phyloP scores from a whole-genome alignment of 37 sponge, comb jelly and placozoan genomes.

The Geodia barretti region DNA sequence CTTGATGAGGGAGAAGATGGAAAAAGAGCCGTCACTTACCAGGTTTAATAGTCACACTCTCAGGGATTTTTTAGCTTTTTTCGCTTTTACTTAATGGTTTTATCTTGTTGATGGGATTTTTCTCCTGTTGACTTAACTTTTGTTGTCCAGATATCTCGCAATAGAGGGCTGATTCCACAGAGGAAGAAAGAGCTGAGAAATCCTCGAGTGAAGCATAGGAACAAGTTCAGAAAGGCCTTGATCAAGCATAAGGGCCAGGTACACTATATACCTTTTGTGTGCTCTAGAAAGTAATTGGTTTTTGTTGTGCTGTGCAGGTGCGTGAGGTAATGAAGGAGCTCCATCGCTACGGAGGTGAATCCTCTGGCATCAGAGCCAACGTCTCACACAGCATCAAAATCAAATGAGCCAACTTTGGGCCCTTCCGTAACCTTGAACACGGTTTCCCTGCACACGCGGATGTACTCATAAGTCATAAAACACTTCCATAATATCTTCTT shows the following conservation, averaged over 20 bases:
- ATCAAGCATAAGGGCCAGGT: conserved; percentile 76
- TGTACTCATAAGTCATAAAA: background rate
- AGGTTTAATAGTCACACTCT: too few relatives aligned
- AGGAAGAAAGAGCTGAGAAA: conserved; percentile 93
- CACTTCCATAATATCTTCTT: background rate
- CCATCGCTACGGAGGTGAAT: conserved; percentile 77
- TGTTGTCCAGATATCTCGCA: conserved; percentile 73
- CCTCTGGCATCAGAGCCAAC: conserved; percentile 75
- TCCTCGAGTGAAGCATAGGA: conserved; percentile 91
- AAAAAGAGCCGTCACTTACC: conserved; percentile 86
- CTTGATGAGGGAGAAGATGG: conserved; percentile 11
- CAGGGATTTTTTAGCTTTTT: too few relatives aligned
- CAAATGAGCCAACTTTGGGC: conserved; percentile 46
- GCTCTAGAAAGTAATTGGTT: background rate
- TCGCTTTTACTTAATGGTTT: too few relatives aligned
- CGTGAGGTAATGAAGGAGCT: conserved; percentile 59
- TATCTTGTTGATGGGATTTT: too few relatives aligned
- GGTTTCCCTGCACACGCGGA: too few relatives aligned
- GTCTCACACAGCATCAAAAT: conserved; percentile 78
- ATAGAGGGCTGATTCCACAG: conserved; percentile 85
- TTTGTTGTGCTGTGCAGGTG: conserved; percentile 30
- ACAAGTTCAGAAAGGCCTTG: conserved; percentile 80
- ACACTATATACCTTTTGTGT: background rate
- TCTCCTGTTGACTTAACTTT: too few relatives aligned
- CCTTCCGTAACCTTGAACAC: too few relatives aligned